A percentile compares a stretch with the other conserved stretches of the same genome.
These are phyloP conservation scores for Oncorhynchus masou DNA, from an alignment of 2,113 vertebrate genomes.

Conservation along the genomic window DNA sequence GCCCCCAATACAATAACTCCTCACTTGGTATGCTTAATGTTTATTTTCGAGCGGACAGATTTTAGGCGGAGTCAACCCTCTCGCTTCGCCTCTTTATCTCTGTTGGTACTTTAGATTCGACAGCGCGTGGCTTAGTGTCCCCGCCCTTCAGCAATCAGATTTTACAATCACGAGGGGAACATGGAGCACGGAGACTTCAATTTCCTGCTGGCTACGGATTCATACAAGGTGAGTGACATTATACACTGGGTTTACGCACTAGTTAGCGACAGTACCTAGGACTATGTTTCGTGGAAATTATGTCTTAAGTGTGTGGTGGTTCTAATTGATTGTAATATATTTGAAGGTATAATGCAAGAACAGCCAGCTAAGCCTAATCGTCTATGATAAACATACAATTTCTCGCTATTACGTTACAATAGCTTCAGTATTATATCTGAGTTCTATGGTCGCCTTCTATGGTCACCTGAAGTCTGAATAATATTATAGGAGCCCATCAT, in stretches of 20 bases:
- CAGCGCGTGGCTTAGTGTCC: background rate
- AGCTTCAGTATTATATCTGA: background rate
- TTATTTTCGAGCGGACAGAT: no score
- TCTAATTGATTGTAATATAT: background rate
- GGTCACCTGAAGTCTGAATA: background rate
- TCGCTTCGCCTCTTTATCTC: no score
- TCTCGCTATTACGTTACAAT: background rate
- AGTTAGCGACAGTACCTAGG: background rate
- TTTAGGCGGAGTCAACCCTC: no score
- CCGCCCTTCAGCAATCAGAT: background rate
- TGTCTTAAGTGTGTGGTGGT: background rate
- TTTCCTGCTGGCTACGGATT: conserved; percentile 79
- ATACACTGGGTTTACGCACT: background rate
- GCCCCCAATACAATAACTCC: no score
- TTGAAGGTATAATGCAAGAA: background rate
- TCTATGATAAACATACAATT: background rate
- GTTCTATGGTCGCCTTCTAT: background rate
- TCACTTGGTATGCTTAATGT: no score
- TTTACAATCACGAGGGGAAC: conserved; percentile 28
- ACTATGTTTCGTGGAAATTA: background rate
- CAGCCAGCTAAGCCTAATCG: background rate
- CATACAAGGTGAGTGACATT: conserved; percentile 73
- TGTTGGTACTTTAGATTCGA: background rate
- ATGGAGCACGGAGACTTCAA: conserved; percentile 80
- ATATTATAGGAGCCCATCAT: background rate